phyloP scores from a whole-genome alignment of 2,113 vertebrate species.

The Thinocorus orbignyianus region DNA sequence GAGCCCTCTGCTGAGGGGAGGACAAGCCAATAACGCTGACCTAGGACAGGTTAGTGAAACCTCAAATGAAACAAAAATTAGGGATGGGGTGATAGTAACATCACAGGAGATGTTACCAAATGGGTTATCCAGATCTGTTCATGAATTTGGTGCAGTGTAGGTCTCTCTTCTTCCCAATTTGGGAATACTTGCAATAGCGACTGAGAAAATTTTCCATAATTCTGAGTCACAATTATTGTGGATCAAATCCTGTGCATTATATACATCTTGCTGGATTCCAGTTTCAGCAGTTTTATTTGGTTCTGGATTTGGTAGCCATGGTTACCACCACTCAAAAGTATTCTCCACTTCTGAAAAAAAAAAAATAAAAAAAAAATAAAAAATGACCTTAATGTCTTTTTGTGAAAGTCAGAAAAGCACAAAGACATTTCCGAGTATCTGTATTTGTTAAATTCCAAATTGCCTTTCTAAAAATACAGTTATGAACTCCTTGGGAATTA shows the following conservation, averaged over 20 bases:
- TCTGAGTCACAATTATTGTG: not conserved
- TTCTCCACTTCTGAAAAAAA: not conserved
- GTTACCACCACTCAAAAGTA: conserved; percentile 16
- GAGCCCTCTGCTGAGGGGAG: not conserved
- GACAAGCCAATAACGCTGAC: not conserved
- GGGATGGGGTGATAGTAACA: fast-evolving
- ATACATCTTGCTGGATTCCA: not conserved
- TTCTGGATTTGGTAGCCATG: conserved; percentile 4
- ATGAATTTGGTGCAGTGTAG: not conserved
- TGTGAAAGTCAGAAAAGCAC: not conserved
- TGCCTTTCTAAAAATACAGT: conserved; percentile 42
- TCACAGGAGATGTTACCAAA: not conserved
- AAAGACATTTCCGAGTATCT: conserved; percentile 11
- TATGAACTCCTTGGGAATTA: conserved; percentile 31
- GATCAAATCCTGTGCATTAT: not conserved
- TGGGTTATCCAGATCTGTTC: not conserved
- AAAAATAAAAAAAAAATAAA: not conserved
- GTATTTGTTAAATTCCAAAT: conserved; percentile 42
- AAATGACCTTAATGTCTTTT: conserved; percentile 13
- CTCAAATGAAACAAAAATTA: not conserved
- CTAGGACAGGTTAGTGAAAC: not conserved
- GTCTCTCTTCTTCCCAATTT: not conserved
- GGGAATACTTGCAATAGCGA: not conserved
- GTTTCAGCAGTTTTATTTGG: not conserved
- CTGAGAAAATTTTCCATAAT: not conserved